These are phyloP conservation scores for Heterocephalus glaber DNA, from an alignment of 2,113 vertebrate species.

Conservation along the genomic window DNA sequence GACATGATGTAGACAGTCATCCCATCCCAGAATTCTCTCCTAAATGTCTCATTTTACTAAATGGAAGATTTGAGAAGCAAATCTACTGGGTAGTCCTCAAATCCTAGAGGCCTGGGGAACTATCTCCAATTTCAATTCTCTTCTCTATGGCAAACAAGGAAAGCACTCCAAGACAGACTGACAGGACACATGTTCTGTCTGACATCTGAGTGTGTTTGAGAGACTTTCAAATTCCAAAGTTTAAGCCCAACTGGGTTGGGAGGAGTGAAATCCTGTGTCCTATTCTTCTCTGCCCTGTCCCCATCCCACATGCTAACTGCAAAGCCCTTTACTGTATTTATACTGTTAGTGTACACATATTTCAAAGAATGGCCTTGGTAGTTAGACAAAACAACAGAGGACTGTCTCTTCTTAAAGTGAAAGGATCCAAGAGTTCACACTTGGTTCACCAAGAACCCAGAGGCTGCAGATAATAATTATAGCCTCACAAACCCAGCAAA, in stretches of 20 bases:
- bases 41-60: neutral
- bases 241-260: neutral
- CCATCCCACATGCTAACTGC: neutral
- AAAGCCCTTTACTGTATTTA: neutral
- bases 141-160: accelerated
- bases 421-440: neutral
- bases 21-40: neutral
- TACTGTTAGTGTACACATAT: neutral
- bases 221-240: neutral
- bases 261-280: neutral
- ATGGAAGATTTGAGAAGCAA: neutral
- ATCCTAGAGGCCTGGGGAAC: neutral
- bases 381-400: slow-evolving; percentile 15
- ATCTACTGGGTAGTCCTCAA: neutral
- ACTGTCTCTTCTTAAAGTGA: neutral
- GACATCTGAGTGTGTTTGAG: neutral
- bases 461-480: neutral
- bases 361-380: slow-evolving; percentile 52
- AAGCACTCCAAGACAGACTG: neutral
- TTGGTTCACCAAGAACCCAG: neutral
- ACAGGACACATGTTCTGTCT: too few species aligned
- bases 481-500: neutral
- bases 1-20: neutral
- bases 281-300: neutral
- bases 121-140: neutral